These are phyloP conservation scores for Masnerella sp. DNA, from an alignment of 2,888 invertebrate genomes.

Conservation along the genomic window DNA sequence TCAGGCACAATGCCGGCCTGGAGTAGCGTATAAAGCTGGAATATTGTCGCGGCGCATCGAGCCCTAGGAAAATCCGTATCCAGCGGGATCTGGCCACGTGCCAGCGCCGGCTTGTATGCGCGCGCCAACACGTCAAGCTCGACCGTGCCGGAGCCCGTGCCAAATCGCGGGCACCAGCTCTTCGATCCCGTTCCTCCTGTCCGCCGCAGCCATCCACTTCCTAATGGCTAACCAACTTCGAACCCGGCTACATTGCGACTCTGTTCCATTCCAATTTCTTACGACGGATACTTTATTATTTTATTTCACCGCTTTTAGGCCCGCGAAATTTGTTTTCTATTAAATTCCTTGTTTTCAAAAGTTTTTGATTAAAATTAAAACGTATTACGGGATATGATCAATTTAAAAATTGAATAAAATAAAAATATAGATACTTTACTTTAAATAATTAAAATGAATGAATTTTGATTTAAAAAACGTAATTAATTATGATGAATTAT, in stretches of 20 bases:
- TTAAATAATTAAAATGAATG: too few relatives aligned
- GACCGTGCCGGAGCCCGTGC: conserved; percentile 36
- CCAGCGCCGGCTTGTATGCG: conserved; percentile 38
- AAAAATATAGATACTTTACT: too few relatives aligned
- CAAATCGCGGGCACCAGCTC: conserved; percentile 52
- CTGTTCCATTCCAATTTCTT: conserved; percentile 3
- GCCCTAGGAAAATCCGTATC: conserved; percentile 67
- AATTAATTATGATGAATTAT: too few relatives aligned
- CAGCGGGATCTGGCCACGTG: conserved; percentile 56
- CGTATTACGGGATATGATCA: too few relatives aligned
- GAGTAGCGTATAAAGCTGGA: conserved; percentile 64
- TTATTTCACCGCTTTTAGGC: neutral
- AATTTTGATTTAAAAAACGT: too few relatives aligned
- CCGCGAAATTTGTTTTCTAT: too few relatives aligned
- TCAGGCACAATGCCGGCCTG: conserved; percentile 49
- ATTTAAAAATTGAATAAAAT: too few relatives aligned
- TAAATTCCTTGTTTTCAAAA: too few relatives aligned
- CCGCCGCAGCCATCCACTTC: conserved; percentile 22
- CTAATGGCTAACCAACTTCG: conserved; percentile 19
- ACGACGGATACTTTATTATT: neutral
- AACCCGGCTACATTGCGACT: conserved; percentile 4
- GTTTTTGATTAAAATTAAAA: too few relatives aligned
- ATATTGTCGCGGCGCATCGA: conserved; percentile 70
- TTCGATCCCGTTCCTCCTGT: conserved; percentile 35
- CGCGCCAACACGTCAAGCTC: conserved; percentile 33